Evolutionary conservation across 2,113 vertebrate species (phyloP).

Genomic region (Theristicus caerulescens): DNA sequence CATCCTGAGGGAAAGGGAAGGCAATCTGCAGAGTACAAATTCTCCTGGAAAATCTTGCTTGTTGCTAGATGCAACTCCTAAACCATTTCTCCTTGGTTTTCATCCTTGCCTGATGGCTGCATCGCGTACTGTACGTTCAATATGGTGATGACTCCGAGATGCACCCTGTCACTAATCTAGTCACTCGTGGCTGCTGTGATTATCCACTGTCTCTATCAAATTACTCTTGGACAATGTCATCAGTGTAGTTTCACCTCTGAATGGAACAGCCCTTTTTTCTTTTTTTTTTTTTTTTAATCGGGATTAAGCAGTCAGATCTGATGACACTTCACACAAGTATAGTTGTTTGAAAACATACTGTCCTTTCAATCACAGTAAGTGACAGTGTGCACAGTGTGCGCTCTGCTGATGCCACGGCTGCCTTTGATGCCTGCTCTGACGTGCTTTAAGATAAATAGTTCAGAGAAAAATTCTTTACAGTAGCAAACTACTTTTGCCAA

Average conservation of each 20-base stretch:
- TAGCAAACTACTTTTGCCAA: conserved; percentile 35
- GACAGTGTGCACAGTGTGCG: conserved; percentile 31
- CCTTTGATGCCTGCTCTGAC: conserved; percentile 56
- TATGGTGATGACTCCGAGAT: not conserved
- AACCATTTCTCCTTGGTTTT: not conserved
- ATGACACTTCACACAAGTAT: conserved; percentile 43
- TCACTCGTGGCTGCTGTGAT: conserved; percentile 25
- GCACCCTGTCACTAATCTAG: conserved; percentile 47
- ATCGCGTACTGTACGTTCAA: accelerated
- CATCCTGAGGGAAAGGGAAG: not conserved
- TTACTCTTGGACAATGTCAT: conserved; percentile 39
- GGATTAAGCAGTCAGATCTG: conserved; percentile 58
- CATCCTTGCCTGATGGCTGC: not conserved
- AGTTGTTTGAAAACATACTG: conserved; percentile 55
- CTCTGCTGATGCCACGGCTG: not conserved
- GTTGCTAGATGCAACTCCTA: not conserved
- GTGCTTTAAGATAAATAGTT: conserved; percentile 43
- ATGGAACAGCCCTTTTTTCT: not conserved
- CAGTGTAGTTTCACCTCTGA: conserved; percentile 23
- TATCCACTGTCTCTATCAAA: conserved; percentile 45
- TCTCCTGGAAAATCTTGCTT: not conserved
- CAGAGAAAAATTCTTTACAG: conserved; percentile 30
- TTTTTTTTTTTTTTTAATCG: not conserved
- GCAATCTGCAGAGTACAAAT: not conserved
- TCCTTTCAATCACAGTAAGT: conserved; percentile 58